These are phyloP conservation scores for Syngnathus scovelli DNA, from an alignment of 2,113 vertebrate species.

Conservation along the genomic window DNA sequence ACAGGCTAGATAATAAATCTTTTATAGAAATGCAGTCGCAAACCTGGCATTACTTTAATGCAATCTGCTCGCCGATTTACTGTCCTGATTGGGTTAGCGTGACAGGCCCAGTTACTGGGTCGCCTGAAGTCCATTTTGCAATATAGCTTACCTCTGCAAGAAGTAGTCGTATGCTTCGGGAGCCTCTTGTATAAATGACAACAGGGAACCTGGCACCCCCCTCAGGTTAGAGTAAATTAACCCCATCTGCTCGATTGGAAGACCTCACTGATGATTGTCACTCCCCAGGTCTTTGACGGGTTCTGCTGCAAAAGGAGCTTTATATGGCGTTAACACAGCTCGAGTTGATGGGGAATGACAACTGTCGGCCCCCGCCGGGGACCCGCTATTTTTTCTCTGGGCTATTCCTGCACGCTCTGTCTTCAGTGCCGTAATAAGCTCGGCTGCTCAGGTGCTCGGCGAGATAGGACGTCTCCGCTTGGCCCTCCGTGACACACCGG, in stretches of 20 bases:
- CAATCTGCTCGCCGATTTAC: not conserved
- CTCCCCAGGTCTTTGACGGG: slow-evolving; percentile 36
- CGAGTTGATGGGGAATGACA: slow-evolving; percentile 62
- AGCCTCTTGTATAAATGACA: slow-evolving; percentile 34
- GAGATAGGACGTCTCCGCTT: slow-evolving; percentile 36
- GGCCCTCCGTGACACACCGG: slow-evolving; percentile 31
- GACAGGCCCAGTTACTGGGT: slow-evolving; percentile 3
- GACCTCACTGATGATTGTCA: slow-evolving; percentile 44
- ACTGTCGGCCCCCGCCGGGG: slow-evolving; percentile 52
- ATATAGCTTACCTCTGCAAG: slow-evolving; percentile 8
- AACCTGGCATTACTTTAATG: slow-evolving; percentile 16
- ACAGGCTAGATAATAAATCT: slow-evolving; percentile 3
- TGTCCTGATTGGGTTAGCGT: slow-evolving; percentile 9
- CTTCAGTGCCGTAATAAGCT: slow-evolving; percentile 54
- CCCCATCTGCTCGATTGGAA: slow-evolving; percentile 44
- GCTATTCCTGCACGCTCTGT: slow-evolving; percentile 36
- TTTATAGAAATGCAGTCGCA: slow-evolving; percentile 13
- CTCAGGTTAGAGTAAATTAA: slow-evolving; percentile 37
- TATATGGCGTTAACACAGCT: slow-evolving; percentile 59
- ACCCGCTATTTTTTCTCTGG: slow-evolving; percentile 39
- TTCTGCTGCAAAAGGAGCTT: slow-evolving; percentile 45
- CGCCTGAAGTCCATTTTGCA: slow-evolving; percentile 18
- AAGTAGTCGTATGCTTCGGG: slow-evolving; percentile 15
- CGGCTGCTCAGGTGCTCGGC: slow-evolving; percentile 48
- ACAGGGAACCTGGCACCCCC: slow-evolving; percentile 25